phyloP scores from a whole-genome alignment of 2,113 vertebrate genomes.

The Gadus macrocephalus region DNA sequence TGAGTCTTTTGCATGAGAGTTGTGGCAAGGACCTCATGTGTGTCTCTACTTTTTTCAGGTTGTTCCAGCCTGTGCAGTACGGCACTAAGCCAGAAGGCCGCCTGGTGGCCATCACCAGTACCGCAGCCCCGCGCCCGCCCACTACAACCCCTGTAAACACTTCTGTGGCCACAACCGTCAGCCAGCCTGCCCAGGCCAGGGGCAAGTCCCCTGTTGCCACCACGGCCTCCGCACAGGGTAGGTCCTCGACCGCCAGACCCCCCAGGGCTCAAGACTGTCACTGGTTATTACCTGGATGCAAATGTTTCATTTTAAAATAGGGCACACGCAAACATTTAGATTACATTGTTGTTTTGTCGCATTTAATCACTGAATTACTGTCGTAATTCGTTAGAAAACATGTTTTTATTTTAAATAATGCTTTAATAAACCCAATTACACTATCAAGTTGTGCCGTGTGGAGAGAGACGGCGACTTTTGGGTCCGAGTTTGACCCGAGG shows the following conservation, averaged over 20 bases:
- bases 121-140: constrained; percentile 66
- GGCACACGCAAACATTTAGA: neutral
- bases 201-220: constrained; percentile 80
- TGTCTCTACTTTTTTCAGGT: constrained; percentile 53
- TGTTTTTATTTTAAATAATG: neutral
- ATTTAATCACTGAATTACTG: too few relatives aligned
- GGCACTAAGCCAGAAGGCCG: constrained; percentile 89
- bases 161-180: constrained; percentile 60
- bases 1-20: too few relatives aligned
- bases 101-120: constrained; percentile 72
- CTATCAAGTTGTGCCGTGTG: neutral
- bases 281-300: neutral
- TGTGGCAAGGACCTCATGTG: too few relatives aligned
- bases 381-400: neutral
- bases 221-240: constrained; percentile 77
- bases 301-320: neutral
- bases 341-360: too few relatives aligned
- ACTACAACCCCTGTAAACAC: constrained; percentile 58
- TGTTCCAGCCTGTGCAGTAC: constrained; percentile 88
- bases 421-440: too few relatives aligned
- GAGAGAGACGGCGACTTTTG: neutral
- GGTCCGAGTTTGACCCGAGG: neutral
- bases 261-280: neutral
- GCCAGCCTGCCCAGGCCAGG: constrained; percentile 72
- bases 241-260: constrained; percentile 30